A percentile compares a stretch with the other conserved stretches of the same genome.
Conservation (phyloP, 2,113 vertebrate genomes). For the Caretta caretta region DNA sequence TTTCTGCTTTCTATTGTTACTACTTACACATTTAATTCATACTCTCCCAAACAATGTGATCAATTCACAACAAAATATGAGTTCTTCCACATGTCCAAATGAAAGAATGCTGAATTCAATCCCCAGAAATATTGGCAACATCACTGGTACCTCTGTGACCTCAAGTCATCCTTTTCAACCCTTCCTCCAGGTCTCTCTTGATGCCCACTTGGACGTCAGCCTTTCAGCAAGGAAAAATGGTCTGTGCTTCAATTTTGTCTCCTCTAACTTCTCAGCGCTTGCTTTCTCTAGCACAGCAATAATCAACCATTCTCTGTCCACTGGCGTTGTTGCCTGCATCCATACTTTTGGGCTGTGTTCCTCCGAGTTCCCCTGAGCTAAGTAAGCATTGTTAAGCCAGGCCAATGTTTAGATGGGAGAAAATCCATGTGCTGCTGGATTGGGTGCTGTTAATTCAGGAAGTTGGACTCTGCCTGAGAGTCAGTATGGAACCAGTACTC, state of each 20-base stretch:
- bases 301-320: neutral
- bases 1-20: neutral
- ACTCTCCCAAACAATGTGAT: neutral
- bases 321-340: neutral
- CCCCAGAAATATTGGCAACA: neutral
- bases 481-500: rapidly evolving
- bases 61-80: slow-evolving; percentile 16
- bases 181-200: neutral
- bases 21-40: slow-evolving; percentile 50
- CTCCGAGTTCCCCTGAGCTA: neutral
- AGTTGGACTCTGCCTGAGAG: neutral
- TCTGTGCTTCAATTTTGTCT: neutral
- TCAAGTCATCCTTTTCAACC: slow-evolving; percentile 7
- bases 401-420: neutral
- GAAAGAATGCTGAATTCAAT: slow-evolving; percentile 38
- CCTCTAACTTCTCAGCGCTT: neutral
- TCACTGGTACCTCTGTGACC: neutral
- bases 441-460: neutral
- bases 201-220: neutral
- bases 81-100: neutral
- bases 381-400: neutral
- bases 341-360: neutral
- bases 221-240: neutral
- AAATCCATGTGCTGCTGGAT: neutral
- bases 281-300: neutral